These are phyloP conservation scores for Norana najaformis DNA, from an alignment of 2,888 invertebrate genomes.

Conservation along the genomic window DNA sequence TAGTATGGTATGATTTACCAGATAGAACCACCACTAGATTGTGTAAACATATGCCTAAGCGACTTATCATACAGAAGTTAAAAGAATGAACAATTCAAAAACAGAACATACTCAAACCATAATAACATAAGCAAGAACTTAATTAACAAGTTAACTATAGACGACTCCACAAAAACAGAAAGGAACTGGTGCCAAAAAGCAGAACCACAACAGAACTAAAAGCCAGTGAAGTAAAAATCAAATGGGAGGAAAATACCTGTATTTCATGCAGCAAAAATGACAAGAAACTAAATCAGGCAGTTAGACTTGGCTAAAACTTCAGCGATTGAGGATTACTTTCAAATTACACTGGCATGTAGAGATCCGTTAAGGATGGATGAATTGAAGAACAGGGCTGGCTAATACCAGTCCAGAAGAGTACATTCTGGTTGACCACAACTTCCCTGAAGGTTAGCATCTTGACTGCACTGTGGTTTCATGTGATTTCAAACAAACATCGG, in stretches of 20 bases:
- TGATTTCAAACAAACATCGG: neutral
- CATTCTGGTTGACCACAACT: neutral
- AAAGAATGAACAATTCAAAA: no score
- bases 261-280: constrained; percentile 1
- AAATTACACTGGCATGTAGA: neutral
- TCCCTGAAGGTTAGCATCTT: neutral
- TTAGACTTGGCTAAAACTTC: neutral
- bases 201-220: neutral
- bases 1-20: no score
- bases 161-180: neutral
- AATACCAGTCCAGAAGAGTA: neutral
- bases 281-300: neutral
- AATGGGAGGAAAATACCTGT: neutral
- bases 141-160: neutral
- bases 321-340: neutral
- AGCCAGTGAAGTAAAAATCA: neutral
- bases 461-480: neutral
- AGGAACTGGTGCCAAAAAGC: neutral
- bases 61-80: no score
- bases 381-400: neutral
- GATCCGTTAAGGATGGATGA: neutral
- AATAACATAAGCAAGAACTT: neutral
- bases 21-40: no score
- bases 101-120: no score
- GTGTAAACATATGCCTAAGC: no score